Conservation (phyloP, 2,113 vertebrate species). For the Antennarius striatus region DNA sequence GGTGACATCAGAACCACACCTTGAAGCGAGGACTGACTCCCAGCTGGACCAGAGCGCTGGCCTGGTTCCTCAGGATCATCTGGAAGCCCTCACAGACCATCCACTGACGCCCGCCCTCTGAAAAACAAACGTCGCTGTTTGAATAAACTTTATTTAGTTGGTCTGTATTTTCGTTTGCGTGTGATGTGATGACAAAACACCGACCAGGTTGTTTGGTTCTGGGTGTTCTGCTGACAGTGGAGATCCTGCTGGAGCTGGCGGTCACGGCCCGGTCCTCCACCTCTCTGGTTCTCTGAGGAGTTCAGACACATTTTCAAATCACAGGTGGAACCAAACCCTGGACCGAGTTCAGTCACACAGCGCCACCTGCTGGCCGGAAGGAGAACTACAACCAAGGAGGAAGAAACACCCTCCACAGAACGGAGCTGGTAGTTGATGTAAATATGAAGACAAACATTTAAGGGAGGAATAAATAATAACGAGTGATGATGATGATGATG, state of each 20-base stretch:
- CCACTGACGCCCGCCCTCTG: conserved; percentile 78
- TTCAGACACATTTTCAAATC: neutral
- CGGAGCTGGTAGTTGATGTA: no score
- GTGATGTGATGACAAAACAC: neutral
- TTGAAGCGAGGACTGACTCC: conserved; percentile 85
- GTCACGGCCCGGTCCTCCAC: conserved; percentile 29
- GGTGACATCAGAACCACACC: conserved; percentile 68
- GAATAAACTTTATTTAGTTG: no score
- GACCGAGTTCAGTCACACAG: no score
- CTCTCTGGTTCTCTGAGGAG: conserved; percentile 69
- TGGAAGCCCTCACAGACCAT: conserved; percentile 93
- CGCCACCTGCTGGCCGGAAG: no score
- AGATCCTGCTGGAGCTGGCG: conserved; percentile 14
- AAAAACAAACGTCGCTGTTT: neutral
- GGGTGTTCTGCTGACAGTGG: conserved; percentile 20
- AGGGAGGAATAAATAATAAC: no score
- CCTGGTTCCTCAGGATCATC: conserved; percentile 87
- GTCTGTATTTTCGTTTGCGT: no score
- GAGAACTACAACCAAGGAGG: no score
- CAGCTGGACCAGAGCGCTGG: conserved; percentile 84
- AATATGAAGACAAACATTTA: no score
- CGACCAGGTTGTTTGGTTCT: conserved; percentile 48
- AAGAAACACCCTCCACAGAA: no score
- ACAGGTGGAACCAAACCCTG: neutral
- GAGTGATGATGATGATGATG: no score